Percentiles rank a stretch among this genome's conserved stretches.
Evolutionary conservation across 2,797 vertebrate genomes (phyloP).

Genomic region (Huso huso): DNA sequence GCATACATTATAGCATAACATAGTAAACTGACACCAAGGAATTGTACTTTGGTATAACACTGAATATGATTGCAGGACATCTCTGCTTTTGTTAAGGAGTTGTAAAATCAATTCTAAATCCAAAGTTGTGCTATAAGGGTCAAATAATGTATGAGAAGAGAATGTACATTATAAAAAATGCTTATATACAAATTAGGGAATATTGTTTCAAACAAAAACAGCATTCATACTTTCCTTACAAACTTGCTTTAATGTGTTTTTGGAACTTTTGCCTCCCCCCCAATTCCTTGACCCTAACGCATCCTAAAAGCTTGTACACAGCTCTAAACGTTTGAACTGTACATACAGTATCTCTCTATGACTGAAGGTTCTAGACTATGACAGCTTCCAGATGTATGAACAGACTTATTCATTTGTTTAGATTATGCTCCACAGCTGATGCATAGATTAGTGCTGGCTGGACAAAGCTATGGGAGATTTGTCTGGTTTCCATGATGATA

Average conservation of each 20-base stretch:
- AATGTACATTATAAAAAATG: too few relatives aligned
- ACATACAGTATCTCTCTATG: constrained; percentile 8
- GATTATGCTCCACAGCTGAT: constrained; percentile 84
- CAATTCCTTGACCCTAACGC: constrained; percentile 23
- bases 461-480: constrained; percentile 69
- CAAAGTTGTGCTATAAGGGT: too few relatives aligned
- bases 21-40: too few relatives aligned
- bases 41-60: too few relatives aligned
- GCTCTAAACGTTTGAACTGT: constrained; percentile 35
- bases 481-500: constrained; percentile 67
- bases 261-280: neutral
- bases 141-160: too few relatives aligned
- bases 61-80: too few relatives aligned
- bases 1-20: too few relatives aligned
- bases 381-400: constrained; percentile 87
- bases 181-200: too few relatives aligned
- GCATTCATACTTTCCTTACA: too few relatives aligned
- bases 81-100: too few relatives aligned
- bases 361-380: constrained; percentile 67
- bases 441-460: constrained; percentile 86
- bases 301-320: constrained; percentile 24
- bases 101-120: too few relatives aligned
- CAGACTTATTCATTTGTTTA: constrained; percentile 82
- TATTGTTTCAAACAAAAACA: too few relatives aligned
- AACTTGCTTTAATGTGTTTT: neutral